Conservation (phyloP, 2,797 vertebrate genomes). For the Hafferia zeledoni region DNA sequence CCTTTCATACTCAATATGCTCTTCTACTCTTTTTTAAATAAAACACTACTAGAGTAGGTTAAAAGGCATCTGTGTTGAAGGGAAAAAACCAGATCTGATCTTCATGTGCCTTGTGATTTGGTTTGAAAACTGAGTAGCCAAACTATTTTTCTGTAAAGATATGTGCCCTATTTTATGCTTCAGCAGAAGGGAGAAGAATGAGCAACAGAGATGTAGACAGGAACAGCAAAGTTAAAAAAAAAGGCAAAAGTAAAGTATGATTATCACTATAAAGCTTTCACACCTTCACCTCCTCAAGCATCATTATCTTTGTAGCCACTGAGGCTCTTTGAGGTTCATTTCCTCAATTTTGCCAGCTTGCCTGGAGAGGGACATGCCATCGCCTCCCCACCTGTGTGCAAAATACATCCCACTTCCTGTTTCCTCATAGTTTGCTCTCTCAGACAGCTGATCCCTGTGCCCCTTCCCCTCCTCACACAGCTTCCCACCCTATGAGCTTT, state of each 20-base stretch:
- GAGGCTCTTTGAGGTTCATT: neutral
- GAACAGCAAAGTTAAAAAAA: neutral
- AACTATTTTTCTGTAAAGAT: neutral
- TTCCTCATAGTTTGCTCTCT: neutral
- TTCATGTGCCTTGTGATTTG: neutral
- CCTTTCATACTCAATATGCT: neutral
- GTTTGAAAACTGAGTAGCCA: neutral
- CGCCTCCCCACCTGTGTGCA: neutral
- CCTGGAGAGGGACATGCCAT: neutral
- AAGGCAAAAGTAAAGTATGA: neutral
- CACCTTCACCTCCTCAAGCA: neutral
- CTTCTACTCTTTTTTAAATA: neutral
- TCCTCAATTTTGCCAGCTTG: neutral
- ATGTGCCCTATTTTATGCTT: neutral
- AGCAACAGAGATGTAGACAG: neutral
- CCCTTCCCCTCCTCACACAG: accelerated
- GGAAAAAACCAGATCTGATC: neutral
- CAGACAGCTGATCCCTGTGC: neutral
- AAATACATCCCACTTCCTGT: neutral
- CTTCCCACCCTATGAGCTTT: neutral
- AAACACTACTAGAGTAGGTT: neutral
- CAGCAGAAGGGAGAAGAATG: neutral
- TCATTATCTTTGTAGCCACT: neutral
- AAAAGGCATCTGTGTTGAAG: neutral
- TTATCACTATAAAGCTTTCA: neutral